Evolutionary conservation across 2,888 invertebrate genomes (phyloP), one percentile per base, ranked within the genome.

Genomic region (Chloroclysta siterata): DNA sequence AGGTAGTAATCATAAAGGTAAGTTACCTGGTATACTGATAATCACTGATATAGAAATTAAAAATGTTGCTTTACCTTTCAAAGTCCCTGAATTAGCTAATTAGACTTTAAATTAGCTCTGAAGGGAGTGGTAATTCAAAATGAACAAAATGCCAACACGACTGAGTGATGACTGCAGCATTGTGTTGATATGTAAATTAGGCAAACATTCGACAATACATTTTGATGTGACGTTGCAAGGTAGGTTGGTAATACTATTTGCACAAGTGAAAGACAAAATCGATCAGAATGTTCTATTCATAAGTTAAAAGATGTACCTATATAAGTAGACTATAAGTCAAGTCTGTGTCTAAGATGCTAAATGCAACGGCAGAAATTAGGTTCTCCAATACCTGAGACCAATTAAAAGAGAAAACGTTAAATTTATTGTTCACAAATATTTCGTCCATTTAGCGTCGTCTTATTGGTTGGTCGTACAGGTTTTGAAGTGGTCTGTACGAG

Each of bases 401-500:
- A 75, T 74, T 77, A 76, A 82, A 87, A 88, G 85, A 85, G 87
- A 88, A 89, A 90, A 81, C 84, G 79, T 75, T 80, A 79, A 73
- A 81, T 86, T 80, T 82, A 82, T 85, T 87, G 81, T 79, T 83
- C 83, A 85, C 85, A 87, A 88, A 88, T 85, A 88, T 87, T 88
- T 88, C 83, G 84, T 81, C 69, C 81, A 84, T 83, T 88, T 86
- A 75, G 79, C 82, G 81, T 70, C 75, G 72, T 68, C 75, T 66
- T 61, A 61, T 63, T 66, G 58, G 53, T 60, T 66, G 60, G 53
- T 58, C 66, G 64, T 81, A 84, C 87, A 85, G 86, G 88, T 88
- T 87, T 81, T 83, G 77, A 77, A 82, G 81, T 77, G 79, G 78
- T 72, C 77, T 77, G 83, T 79, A 77, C 76, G 77, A 83, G 79